These are phyloP conservation scores for Carapus acus DNA, from an alignment of 2,797 vertebrate species.

Conservation along the genomic window DNA sequence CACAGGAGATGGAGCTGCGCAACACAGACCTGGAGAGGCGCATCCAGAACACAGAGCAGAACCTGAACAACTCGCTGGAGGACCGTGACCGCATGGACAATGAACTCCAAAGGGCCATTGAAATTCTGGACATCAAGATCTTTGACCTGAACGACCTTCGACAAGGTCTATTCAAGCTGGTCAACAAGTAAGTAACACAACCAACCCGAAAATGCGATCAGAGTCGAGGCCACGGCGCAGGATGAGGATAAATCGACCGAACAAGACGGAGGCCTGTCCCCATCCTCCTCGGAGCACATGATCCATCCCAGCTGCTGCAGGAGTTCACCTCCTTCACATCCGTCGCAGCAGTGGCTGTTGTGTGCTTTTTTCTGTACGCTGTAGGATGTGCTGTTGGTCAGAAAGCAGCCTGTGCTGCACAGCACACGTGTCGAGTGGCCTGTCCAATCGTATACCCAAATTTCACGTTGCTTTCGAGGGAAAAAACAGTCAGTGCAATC, in stretches of 20 bases:
- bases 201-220: neutral
- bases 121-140: conserved; percentile 92
- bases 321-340: conserved; percentile 6
- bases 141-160: conserved; percentile 91
- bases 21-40: conserved; percentile 84
- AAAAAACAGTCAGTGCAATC: conserved; percentile 58
- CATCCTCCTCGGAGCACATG: conserved; percentile 42
- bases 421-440: conserved; percentile 19
- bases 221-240: conserved; percentile 3
- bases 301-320: conserved; percentile 31
- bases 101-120: conserved; percentile 82
- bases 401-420: conserved; percentile 18
- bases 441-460: conserved; percentile 37
- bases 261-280: conserved; percentile 35
- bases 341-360: conserved; percentile 25
- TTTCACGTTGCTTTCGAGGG: conserved; percentile 50
- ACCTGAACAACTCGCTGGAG: conserved; percentile 64
- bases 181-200: conserved; percentile 72
- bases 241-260: neutral
- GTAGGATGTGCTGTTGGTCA: conserved; percentile 21
- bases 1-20: conserved; percentile 83
- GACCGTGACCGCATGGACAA: conserved; percentile 79
- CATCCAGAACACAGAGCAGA: conserved; percentile 80
- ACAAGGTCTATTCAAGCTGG: conserved; percentile 86
- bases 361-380: conserved; percentile 7